Percentiles rank a stretch among this genome's conserved stretches.
phyloP scores from a whole-genome alignment of 2,888 invertebrate genomes.

The Microctonus aethiopoides region DNA sequence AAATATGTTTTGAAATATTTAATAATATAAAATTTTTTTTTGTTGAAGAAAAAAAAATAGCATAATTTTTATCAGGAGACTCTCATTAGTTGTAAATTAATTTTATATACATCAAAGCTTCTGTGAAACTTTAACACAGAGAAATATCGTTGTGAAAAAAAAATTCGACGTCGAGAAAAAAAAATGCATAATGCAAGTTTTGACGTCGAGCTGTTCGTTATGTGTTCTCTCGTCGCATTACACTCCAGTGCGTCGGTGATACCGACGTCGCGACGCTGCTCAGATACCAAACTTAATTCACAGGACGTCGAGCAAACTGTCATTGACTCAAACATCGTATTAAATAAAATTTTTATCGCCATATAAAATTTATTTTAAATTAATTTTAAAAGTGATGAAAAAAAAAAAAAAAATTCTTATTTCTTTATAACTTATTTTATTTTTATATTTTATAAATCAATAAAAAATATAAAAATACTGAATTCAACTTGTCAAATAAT shows the following conservation, averaged over 20 bases:
- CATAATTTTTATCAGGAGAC: too few relatives aligned
- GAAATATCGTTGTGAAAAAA: neutral
- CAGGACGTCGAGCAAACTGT: constrained; percentile 40
- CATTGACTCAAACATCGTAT: constrained; percentile 26
- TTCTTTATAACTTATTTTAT: too few relatives aligned
- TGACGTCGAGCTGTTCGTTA: constrained; percentile 49
- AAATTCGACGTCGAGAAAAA: constrained; percentile 38
- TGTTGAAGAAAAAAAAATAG: too few relatives aligned
- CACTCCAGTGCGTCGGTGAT: constrained; percentile 38
- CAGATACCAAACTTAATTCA: constrained; percentile 39
- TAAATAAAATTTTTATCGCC: neutral
- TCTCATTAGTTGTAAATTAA: too few relatives aligned
- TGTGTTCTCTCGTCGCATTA: constrained; percentile 48
- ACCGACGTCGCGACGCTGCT: constrained; percentile 44
- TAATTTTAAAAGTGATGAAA: too few relatives aligned
- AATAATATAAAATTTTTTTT: too few relatives aligned
- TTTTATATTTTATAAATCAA: too few relatives aligned
- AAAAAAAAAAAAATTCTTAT: too few relatives aligned
- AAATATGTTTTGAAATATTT: too few relatives aligned
- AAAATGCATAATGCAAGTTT: neutral
- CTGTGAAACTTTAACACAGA: too few relatives aligned
- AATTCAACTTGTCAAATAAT: neutral
- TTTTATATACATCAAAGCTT: too few relatives aligned
- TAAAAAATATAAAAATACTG: neutral
- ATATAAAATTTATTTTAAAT: neutral